Percentiles rank a stretch among this genome's conserved stretches.
These are phyloP conservation scores for Megaustenia siamemsis DNA, from an alignment of 2,888 invertebrate species.

Conservation along the genomic window DNA sequence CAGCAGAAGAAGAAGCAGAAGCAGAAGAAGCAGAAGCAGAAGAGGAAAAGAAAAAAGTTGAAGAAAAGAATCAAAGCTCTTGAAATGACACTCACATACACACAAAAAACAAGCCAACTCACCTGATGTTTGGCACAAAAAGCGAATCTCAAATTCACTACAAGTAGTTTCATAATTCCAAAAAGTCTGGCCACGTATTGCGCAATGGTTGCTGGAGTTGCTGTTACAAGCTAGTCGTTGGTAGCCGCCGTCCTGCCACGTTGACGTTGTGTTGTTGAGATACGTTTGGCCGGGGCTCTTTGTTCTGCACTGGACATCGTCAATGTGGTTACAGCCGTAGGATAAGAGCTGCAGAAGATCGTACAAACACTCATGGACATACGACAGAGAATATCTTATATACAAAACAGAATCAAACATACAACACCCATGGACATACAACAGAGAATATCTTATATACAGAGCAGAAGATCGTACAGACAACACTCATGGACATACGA, in stretches of 20 bases:
- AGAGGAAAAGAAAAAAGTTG: no score
- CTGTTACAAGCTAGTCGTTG: slow-evolving; percentile 48
- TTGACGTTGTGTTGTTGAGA: not conserved
- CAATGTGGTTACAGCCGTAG: slow-evolving; percentile 38
- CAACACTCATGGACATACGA: no score
- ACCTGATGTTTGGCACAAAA: slow-evolving; percentile 46
- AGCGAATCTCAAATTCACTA: slow-evolving; percentile 54
- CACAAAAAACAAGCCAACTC: no score
- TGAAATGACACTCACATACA: no score
- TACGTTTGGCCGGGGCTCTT: not conserved
- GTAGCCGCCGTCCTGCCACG: not conserved
- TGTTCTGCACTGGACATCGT: slow-evolving; percentile 29
- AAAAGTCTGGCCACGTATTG: not conserved
- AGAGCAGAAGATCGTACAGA: no score
- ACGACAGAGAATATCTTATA: no score
- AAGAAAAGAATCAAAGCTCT: no score
- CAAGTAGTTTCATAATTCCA: slow-evolving; percentile 14
- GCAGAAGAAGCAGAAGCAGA: no score
- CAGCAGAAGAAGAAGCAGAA: no score
- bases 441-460: no score
- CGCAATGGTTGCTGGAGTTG: slow-evolving; percentile 30
- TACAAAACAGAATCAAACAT: no score
- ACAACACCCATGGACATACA: no score
- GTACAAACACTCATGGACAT: not conserved
- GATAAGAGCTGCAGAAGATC: slow-evolving; percentile 32